Base-by-base conservation (phyloP, 2,888 invertebrate species). In the Trissolcus brochymenae region DNA sequence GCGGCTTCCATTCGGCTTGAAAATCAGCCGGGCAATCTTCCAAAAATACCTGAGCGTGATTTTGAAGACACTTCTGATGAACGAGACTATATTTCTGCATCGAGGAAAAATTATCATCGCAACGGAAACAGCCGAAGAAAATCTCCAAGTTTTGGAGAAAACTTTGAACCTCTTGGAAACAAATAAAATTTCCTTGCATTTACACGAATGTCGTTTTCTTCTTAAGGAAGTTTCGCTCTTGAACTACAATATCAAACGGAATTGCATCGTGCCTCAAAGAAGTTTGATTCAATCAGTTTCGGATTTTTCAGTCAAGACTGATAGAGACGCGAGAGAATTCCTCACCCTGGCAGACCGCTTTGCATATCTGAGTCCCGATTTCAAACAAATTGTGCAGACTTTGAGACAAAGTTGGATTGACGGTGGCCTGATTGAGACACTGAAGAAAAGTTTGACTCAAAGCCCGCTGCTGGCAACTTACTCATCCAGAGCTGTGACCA, bases 171-270 rank as follows among this genome's bases (percentile, higher is more conserved):
- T 76, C 6, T 13, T 78, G 17, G 41, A 61, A 13, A n/a, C 50
- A 7, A 71, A 72, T 11, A n/a, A 16, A 2, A 9, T 78, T 0
- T 14, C 43, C 4, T 41, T 80, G 43, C 76, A 77, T 66, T 57
- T 66, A 14, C 53, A 75, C 29, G 72, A 80, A 50, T 79, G 79
- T 51, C n/a, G 16, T 6, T 80, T 80, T 54, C 14, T 79, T 9
- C 21, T 59, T 46, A 14, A 29, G 6, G 50, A 78, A 54, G 46
- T 78, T 1, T 6, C 16, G 16, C 71, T 71, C 29, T 41, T 76
- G 41, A 71, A 74, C n/a, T 79, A 80, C 49, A 54, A 11, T 1
- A 66, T 79, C n/a, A 35, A 35, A 35, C 35, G 35, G 35, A 35
- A 35, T 35, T 35, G 9, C 11, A 25, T 74, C 1, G 21, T 14